Evolutionary conservation across 2,113 vertebrate species (phyloP).

Genomic region (Thomomys bottae): DNA sequence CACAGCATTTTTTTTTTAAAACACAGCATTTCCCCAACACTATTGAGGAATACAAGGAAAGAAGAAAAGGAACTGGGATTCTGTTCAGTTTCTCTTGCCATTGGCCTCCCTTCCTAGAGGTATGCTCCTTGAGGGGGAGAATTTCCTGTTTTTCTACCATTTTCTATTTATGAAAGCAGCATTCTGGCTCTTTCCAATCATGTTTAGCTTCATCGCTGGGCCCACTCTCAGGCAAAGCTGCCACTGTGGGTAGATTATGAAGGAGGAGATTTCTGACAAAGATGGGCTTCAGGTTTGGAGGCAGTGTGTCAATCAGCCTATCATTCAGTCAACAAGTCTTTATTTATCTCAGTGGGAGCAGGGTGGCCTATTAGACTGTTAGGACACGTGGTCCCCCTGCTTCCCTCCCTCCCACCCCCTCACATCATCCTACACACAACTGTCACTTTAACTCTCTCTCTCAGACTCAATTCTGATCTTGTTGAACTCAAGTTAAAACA

Average conservation of each 20-base stretch:
- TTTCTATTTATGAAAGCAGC: neutral
- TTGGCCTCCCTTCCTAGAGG: neutral
- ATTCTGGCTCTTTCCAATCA: neutral
- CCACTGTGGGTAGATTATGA: neutral
- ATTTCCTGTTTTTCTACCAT: neutral
- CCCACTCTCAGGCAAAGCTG: neutral
- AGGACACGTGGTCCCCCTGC: slow-evolving; percentile 39
- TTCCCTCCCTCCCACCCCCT: slow-evolving; percentile 12
- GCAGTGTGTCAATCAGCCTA: slow-evolving; percentile 64
- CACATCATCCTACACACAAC: slow-evolving; percentile 58
- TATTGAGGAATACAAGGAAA: neutral
- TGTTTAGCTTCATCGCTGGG: neutral
- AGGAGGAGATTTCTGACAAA: neutral
- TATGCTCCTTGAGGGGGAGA: neutral
- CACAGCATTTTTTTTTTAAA: neutral
- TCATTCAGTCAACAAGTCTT: slow-evolving; percentile 70
- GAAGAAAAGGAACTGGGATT: slow-evolving; percentile 1
- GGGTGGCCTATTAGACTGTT: neutral
- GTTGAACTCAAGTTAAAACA: slow-evolving; percentile 35
- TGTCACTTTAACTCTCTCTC: slow-evolving; percentile 50
- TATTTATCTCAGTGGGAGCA: slow-evolving; percentile 70
- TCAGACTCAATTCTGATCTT: slow-evolving; percentile 11
- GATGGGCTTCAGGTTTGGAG: slow-evolving; percentile 47
- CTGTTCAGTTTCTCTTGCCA: neutral
- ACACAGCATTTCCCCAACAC: neutral